These are phyloP conservation scores for Panthera tigris DNA, from an alignment of 2,113 vertebrate species.

Conservation along the genomic window DNA sequence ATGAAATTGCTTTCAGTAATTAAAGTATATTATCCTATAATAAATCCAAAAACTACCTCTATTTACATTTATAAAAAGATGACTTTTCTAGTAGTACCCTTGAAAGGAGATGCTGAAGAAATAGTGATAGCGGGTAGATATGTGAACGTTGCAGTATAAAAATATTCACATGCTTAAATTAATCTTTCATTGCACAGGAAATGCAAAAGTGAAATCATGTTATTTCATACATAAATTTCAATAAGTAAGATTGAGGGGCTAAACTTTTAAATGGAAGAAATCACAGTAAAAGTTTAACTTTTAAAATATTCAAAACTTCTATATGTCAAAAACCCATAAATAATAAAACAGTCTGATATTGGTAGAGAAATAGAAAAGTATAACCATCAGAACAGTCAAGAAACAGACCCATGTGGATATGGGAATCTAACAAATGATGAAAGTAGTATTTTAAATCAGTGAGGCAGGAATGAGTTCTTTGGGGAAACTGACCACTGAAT, in stretches of 20 bases:
- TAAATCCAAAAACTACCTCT: background rate
- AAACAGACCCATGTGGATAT: background rate
- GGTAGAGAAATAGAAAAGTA: background rate
- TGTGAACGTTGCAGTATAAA: background rate
- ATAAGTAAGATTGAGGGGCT: background rate
- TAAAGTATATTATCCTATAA: background rate
- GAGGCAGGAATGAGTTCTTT: conserved; percentile 6
- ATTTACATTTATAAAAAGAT: background rate
- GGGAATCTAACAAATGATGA: background rate
- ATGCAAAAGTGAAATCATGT: background rate
- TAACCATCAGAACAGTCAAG: background rate
- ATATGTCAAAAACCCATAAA: background rate
- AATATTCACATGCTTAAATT: conserved; percentile 7
- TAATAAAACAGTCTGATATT: conserved; percentile 29
- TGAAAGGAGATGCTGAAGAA: conserved; percentile 23
- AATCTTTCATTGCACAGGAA: background rate
- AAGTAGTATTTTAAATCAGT: conserved; percentile 1
- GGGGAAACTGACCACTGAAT: background rate
- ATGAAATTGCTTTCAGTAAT: conserved; percentile 3
- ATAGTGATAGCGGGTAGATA: background rate
- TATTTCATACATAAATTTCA: conserved; percentile 25
- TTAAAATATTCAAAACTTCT: conserved; percentile 17
- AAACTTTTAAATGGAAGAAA: conserved; percentile 22
- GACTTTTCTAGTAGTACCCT: background rate
- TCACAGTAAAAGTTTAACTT: background rate